A percentile compares a stretch with the other conserved stretches of the same genome.
These are phyloP conservation scores for Saguinus imperator DNA, from an alignment of 2,113 vertebrate genomes.

Conservation along the genomic window DNA sequence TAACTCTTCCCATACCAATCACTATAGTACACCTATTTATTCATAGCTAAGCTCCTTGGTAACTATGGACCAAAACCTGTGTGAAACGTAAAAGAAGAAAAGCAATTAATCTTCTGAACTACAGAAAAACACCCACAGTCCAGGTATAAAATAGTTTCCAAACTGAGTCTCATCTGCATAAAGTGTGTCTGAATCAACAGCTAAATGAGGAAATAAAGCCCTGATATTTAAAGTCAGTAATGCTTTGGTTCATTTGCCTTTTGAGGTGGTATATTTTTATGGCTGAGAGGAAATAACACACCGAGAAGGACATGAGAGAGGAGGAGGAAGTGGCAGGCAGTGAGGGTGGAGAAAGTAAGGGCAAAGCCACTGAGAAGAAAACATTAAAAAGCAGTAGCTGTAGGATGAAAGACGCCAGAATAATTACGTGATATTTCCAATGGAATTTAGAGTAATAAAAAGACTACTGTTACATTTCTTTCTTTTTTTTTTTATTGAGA, in stretches of 20 bases:
- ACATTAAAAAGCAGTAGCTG: background rate
- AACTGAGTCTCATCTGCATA: background rate
- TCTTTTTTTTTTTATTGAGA: too few relatives aligned
- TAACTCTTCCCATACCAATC: background rate
- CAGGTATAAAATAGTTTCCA: background rate
- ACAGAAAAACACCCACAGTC: background rate
- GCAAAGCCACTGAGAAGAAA: background rate
- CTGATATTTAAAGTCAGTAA: background rate
- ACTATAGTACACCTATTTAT: background rate
- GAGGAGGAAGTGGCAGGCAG: background rate
- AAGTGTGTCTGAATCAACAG: background rate
- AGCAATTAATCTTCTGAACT: background rate
- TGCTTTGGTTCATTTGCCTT: constrained; percentile 1
- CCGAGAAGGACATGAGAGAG: background rate
- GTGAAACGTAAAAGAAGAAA: background rate
- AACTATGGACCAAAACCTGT: background rate
- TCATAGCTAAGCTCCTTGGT: background rate
- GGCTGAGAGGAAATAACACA: background rate
- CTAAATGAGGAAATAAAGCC: background rate
- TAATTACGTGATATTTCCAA: background rate
- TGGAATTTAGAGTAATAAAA: background rate
- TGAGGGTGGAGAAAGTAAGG: background rate
- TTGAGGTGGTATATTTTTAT: background rate
- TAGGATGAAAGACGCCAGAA: background rate
- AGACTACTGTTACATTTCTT: background rate